A percentile compares a stretch with the other conserved stretches of the same genome.
These are phyloP conservation scores for Istiophorus platypterus DNA, from an alignment of 2,113 vertebrate species.

Conservation along the genomic window DNA sequence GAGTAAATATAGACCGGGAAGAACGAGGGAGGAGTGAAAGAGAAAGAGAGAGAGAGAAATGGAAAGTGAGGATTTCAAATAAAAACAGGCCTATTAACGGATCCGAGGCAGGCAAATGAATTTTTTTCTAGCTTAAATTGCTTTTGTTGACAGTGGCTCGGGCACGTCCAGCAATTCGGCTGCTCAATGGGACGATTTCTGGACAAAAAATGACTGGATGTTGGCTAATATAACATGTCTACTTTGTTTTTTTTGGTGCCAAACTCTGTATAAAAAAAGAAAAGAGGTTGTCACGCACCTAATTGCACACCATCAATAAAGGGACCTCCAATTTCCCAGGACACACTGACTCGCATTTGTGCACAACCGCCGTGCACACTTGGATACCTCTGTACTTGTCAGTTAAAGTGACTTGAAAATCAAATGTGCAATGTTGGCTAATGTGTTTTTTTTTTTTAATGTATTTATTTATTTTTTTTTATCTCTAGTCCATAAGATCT, in stretches of 20 bases:
- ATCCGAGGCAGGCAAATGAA: slow-evolving; percentile 39
- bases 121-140: slow-evolving; percentile 54
- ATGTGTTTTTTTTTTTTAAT: too few species aligned
- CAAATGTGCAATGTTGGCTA: neutral
- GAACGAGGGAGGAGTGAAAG: slow-evolving; percentile 11
- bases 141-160: slow-evolving; percentile 56
- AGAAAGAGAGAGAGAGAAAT: slow-evolving; percentile 26
- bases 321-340: slow-evolving; percentile 12
- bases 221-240: slow-evolving; percentile 26
- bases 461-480: too few species aligned
- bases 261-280: slow-evolving; percentile 22
- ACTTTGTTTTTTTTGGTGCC: slow-evolving; percentile 28
- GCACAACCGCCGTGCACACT: neutral
- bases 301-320: slow-evolving; percentile 47
- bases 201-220: slow-evolving; percentile 10
- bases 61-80: slow-evolving; percentile 55
- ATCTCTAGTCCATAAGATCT: neutral
- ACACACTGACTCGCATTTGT: neutral
- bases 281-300: slow-evolving; percentile 40
- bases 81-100: slow-evolving; percentile 42
- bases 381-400: neutral
- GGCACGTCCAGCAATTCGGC: neutral
- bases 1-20: slow-evolving; percentile 45
- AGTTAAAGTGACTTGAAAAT: neutral
- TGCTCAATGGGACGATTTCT: slow-evolving; percentile 7